Percentiles rank a stretch among this genome's conserved stretches.
These are phyloP conservation scores for Staurois parvus DNA, from an alignment of 2,797 vertebrate genomes.

Conservation along the genomic window DNA sequence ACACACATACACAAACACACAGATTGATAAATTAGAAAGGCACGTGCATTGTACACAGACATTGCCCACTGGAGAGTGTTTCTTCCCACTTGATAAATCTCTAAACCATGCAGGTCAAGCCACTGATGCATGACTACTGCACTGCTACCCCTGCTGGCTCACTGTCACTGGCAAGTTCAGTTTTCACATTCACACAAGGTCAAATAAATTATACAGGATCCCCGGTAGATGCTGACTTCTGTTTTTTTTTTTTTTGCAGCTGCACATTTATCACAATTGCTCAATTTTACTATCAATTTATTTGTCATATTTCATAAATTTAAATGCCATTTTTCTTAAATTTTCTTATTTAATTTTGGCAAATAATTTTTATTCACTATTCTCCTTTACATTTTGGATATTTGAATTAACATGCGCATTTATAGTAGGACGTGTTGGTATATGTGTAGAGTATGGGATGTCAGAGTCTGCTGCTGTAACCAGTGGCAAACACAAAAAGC, in stretches of 20 bases:
- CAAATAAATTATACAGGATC: slow-evolving; percentile 39
- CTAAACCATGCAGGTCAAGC: slow-evolving; percentile 29
- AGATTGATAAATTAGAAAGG: background rate
- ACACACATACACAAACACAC: background rate
- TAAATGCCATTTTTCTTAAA: background rate
- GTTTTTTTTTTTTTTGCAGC: background rate
- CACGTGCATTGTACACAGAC: background rate
- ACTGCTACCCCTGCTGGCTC: slow-evolving; percentile 27
- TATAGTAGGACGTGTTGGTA: background rate
- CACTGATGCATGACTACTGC: slow-evolving; percentile 39
- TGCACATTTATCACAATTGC: slow-evolving; percentile 22
- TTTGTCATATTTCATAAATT: background rate
- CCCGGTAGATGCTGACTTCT: slow-evolving; percentile 37
- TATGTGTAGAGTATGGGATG: background rate
- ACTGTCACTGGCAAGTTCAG: slow-evolving; percentile 41
- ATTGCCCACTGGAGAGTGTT: slow-evolving; percentile 16
- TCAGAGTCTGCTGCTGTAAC: background rate
- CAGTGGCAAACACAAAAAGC: background rate
- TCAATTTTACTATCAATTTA: background rate
- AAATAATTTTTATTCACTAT: too few species aligned
- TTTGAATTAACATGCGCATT: background rate
- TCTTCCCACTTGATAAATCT: slow-evolving; percentile 32
- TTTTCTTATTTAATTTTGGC: background rate
- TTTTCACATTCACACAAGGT: slow-evolving; percentile 48
- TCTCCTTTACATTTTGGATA: background rate